Evolutionary conservation across 2,113 vertebrate genomes (phyloP), one percentile per base, ranked within the genome.

Genomic region (Anthoscopus minutus): DNA sequence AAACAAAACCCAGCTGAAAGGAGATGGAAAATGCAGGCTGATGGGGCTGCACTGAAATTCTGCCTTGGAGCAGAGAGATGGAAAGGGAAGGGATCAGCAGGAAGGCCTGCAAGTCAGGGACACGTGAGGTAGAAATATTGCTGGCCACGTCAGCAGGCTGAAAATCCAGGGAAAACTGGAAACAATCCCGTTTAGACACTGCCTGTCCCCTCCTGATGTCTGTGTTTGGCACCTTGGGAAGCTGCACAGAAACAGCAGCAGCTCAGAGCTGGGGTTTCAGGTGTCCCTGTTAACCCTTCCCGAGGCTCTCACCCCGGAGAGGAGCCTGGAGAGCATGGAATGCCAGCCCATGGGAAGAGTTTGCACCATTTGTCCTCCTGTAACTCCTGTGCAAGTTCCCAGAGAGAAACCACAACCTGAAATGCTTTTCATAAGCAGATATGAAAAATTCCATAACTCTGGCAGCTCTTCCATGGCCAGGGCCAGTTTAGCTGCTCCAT

Each of bases 71-170:
- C 54, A 90, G 80, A 40, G 80, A 40, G 54, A 5, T 11, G 18
- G 53, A 9, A 45, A 48, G 28, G 61, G 54, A 42, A 81, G 44
- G 56, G n/a, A 11, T 50, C 7, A 22, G 21, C 44, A 28, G 56
- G 20, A 33, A 56, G 57, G 9, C 31, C 45, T 35, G 7, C 1
- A 11, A 30, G 28, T 13, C 56, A 21, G 11, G 21, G 4, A 11
- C 8, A 5, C 0, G 0, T 1, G 47, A 70, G 9, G 10, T 28
- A 37, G 58, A 8, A 81, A 73, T 0, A 4, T 5, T 22, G 18
- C 31, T 58, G 58, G 9, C 44, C 9, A 1, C 2, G 3, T 11
- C 24, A 45, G 38, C 13, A 60, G 48, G 45, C n/a, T 54, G 62
- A 27, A 50, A 77, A 78, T 24, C 4, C 65, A 20, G 31, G 61